Evolutionary conservation across 2,888 invertebrate genomes (phyloP), one percentile per base, ranked within the genome.

Genomic region (Neoitamus cyanurus): DNA sequence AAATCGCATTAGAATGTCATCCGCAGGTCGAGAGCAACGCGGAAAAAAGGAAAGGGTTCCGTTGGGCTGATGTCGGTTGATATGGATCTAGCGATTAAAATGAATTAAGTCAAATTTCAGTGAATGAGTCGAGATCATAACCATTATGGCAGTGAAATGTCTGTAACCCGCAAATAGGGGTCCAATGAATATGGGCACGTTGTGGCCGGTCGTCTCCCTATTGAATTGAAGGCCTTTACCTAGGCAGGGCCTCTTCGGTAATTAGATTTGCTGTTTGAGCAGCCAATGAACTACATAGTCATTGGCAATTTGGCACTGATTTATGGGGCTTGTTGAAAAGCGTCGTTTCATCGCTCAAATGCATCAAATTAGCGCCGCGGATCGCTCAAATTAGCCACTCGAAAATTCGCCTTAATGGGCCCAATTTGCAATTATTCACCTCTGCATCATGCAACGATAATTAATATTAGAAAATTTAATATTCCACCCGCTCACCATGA

Each of bases 1-100:
- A 91, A 91, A 91, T 89, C 90, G 90, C 90, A 91, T 91, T 91
- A 91, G 90, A 90, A 83, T 83, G 70, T 36, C 69, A 69, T 83
- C 37, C 69, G 69, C 70, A n/a, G 15, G 6, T 42, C 28, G 36
- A 25, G 31, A 58, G 68, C 34, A 25, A 25, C 15, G 25, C 68
- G 34, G 31, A 31, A 80, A 80, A 68, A 58, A 28, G 34, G 15
- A 58, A 80, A 34, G 58, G 20, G 30, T 68, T 58, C n/a, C 13
- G 34, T 15, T 34, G 28, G 20, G 30, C 5, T 80, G 80, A 80
- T n/a, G 80, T 68, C 58, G 34, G 31, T 58, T 80, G 80, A 80
- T 80, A 80, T 58, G 80, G 80, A 80, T 68, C 58, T 31, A 58
- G 3, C 75, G 34, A 80, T 80, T 80, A 80, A 80, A 58, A 15